phyloP scores from a whole-genome alignment of 2,888 invertebrate genomes.

The Latheticus oryzae region DNA sequence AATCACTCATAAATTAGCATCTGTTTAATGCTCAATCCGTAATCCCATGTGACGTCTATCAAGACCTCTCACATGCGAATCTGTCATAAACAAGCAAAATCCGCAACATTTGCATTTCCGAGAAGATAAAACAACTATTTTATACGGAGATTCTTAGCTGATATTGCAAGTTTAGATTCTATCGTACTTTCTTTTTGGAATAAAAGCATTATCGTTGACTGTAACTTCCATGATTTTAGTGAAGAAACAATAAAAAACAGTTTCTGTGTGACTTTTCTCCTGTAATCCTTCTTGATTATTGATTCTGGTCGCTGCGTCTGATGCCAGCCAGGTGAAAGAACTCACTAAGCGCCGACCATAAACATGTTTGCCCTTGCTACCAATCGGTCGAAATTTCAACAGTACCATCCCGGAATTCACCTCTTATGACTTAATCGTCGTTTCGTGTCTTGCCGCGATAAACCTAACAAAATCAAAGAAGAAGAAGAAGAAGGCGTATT shows the following conservation, averaged over 20 bases:
- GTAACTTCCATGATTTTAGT: not conserved
- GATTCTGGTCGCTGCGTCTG: no score
- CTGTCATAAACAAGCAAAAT: conserved; percentile 23
- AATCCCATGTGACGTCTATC: no score
- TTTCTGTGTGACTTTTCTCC: no score
- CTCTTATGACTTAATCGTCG: conserved; percentile 25
- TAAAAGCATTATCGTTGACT: not conserved
- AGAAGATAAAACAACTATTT: conserved; percentile 13
- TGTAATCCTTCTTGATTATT: no score
- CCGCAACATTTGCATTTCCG: conserved; percentile 19
- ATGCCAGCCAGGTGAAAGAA: conserved; percentile 10
- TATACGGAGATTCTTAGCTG: no score
- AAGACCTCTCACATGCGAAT: no score
- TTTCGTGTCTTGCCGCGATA: conserved; percentile 16
- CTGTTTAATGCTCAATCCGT: no score
- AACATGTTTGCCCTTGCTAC: conserved; percentile 22
- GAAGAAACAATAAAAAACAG: no score
- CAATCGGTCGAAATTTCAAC: conserved; percentile 9
- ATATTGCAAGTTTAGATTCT: not conserved
- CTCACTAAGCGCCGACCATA: conserved; percentile 1
- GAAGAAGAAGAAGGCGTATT: conserved; percentile 7
- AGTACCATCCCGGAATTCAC: not conserved
- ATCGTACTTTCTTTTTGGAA: not conserved
- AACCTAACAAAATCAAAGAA: no score
- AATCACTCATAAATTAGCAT: no score